Percentiles rank a stretch among this genome's conserved stretches.
Evolutionary conservation across 2,797 vertebrate species (phyloP).

Genomic region (Yasuhikotakia modesta): DNA sequence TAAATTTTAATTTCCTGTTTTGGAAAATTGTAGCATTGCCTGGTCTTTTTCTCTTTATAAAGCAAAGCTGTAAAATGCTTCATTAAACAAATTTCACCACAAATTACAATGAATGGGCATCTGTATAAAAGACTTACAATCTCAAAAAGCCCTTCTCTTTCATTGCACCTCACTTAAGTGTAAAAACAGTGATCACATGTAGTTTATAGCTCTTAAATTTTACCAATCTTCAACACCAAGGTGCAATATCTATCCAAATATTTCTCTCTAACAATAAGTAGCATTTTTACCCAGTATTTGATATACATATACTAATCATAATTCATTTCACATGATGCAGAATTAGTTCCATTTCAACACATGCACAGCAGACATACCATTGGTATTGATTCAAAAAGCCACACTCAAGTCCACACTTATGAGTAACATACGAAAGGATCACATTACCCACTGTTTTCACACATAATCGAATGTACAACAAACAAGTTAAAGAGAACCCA

Average conservation of each 20-base stretch:
- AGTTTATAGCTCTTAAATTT: conserved; percentile 6
- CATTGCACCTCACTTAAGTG: conserved; percentile 68
- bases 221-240: too few relatives aligned
- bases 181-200: conserved; percentile 64
- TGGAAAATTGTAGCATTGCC: conserved; percentile 2
- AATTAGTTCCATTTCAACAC: too few relatives aligned
- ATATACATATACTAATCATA: too few relatives aligned
- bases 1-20: background rate
- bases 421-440: conserved; percentile 64
- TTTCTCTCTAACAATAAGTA: too few relatives aligned
- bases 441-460: conserved; percentile 65
- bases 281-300: too few relatives aligned
- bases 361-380: conserved; percentile 55
- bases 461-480: conserved; percentile 64
- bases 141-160: conserved; percentile 73
- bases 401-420: conserved; percentile 49
- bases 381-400: conserved; percentile 1
- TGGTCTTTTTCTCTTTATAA: background rate
- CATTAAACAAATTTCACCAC: conserved; percentile 11
- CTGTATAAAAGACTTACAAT: conserved; percentile 65
- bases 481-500: conserved; percentile 64
- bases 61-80: conserved; percentile 7
- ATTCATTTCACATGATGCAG: too few relatives aligned
- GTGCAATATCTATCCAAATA: too few relatives aligned
- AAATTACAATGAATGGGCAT: conserved; percentile 30